phyloP scores from a whole-genome alignment of 2,113 vertebrate genomes.

The Patagioenas fasciata region DNA sequence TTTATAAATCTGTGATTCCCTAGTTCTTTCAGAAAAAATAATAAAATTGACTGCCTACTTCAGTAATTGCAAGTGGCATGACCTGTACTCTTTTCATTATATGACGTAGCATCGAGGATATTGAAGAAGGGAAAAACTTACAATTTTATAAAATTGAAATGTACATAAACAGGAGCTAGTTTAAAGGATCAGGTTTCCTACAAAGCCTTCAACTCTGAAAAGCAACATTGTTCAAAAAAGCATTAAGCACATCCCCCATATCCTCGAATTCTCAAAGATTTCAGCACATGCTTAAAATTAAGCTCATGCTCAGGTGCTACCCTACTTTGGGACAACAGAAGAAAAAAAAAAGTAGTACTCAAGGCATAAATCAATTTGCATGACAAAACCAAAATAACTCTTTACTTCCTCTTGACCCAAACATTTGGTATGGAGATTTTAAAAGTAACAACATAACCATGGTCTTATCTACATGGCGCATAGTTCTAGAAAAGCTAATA shows the following conservation, averaged over 20 bases:
- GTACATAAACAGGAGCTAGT: constrained; percentile 38
- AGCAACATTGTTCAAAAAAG: constrained; percentile 33
- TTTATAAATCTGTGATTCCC: constrained; percentile 10
- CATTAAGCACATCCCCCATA: neutral
- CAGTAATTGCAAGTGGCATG: constrained; percentile 33
- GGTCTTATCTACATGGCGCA: neutral
- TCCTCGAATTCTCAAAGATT: neutral
- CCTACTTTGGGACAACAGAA: neutral
- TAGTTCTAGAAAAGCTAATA: constrained; percentile 9
- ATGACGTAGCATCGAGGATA: neutral
- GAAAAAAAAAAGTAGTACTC: neutral
- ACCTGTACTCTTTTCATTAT: constrained; percentile 16
- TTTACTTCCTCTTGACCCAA: neutral
- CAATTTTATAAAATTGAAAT: constrained; percentile 29
- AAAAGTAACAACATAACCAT: neutral
- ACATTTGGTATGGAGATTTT: neutral
- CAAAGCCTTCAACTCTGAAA: constrained; percentile 23
- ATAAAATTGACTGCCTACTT: neutral
- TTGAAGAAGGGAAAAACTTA: constrained; percentile 19
- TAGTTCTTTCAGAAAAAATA: neutral
- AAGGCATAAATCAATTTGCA: neutral
- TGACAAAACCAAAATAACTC: neutral
- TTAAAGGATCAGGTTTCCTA: constrained; percentile 41
- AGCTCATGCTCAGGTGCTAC: neutral
- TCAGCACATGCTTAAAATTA: constrained; percentile 13